Percentiles rank a stretch among this genome's conserved stretches.
These are phyloP conservation scores for Ascaphus truei DNA, from an alignment of 2,113 vertebrate species.

Conservation along the genomic window DNA sequence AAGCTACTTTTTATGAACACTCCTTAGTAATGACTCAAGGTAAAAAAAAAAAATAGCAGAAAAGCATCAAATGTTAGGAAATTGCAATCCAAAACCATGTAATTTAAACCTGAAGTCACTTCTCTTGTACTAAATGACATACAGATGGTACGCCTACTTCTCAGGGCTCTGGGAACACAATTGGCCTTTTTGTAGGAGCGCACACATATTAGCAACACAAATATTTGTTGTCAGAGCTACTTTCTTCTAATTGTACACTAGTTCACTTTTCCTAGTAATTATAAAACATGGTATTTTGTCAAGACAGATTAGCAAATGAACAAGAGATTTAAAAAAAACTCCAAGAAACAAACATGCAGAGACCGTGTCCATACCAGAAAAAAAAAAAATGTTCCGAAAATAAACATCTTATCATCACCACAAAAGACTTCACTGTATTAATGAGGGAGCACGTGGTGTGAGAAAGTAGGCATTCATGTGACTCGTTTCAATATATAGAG, in stretches of 20 bases:
- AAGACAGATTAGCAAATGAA: conserved; percentile 41
- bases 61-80: conserved; percentile 79
- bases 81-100: conserved; percentile 85
- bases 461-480: too few relatives aligned
- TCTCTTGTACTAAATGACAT: conserved; percentile 80
- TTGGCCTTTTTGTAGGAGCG: conserved; percentile 68
- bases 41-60: conserved; percentile 63
- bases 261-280: conserved; percentile 57
- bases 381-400: not conserved
- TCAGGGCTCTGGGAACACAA: conserved; percentile 64
- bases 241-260: conserved; percentile 59
- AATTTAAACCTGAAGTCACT: conserved; percentile 84
- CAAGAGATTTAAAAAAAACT: conserved; percentile 23
- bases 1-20: conserved; percentile 78
- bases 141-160: conserved; percentile 77
- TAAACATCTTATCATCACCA: too few relatives aligned
- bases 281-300: conserved; percentile 40
- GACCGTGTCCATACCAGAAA: too few relatives aligned
- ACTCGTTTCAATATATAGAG: too few relatives aligned
- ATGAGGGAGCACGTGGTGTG: too few relatives aligned
- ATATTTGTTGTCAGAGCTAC: conserved; percentile 50
- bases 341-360: too few relatives aligned
- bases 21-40: conserved; percentile 73
- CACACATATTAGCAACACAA: conserved; percentile 56
- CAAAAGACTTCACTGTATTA: not conserved